phyloP scores from a whole-genome alignment of 1,140 invertebrate species.

The Galleria mellonella region DNA sequence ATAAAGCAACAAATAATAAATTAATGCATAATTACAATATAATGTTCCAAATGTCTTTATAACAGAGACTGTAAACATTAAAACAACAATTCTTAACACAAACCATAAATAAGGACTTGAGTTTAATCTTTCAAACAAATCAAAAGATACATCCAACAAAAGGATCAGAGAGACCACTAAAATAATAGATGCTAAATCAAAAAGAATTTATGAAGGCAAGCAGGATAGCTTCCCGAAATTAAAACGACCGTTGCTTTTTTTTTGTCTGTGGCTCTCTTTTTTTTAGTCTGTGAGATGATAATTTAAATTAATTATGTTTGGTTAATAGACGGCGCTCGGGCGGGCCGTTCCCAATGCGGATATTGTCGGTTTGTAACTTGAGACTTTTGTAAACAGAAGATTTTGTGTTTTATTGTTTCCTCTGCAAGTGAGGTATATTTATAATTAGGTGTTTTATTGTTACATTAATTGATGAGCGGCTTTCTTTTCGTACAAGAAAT shows the following conservation, averaged over 20 bases:
- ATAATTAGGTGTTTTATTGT: too few species aligned
- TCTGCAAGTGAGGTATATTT: too few species aligned
- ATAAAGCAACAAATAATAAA: too few species aligned
- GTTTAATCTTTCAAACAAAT: conserved; percentile 18
- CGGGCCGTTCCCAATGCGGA: conserved; percentile 12
- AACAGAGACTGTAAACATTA: conserved; percentile 5
- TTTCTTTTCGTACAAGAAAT: too few species aligned
- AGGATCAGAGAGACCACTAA: conserved; percentile 17
- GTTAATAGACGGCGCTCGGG: conserved; percentile 34
- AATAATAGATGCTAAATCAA: conserved; percentile 49
- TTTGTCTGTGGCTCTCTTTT: conserved; percentile 14
- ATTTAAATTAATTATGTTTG: conserved; percentile 64
- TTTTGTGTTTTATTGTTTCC: too few species aligned
- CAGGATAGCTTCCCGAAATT: conserved; percentile 42
- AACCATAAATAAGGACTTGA: conserved; percentile 15
- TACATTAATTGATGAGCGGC: too few species aligned
- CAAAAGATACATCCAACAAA: conserved; percentile 20
- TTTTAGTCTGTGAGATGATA: conserved; percentile 22
- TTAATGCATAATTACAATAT: too few species aligned
- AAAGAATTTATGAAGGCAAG: conserved; percentile 24
- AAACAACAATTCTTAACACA: conserved; percentile 11
- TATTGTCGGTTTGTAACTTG: too few species aligned
- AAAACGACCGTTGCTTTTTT: conserved; percentile 23
- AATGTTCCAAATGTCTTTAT: too few species aligned
- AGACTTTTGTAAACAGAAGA: too few species aligned